phyloP scores from a whole-genome alignment of 2,113 vertebrate genomes.

The Platichthys flesus region DNA sequence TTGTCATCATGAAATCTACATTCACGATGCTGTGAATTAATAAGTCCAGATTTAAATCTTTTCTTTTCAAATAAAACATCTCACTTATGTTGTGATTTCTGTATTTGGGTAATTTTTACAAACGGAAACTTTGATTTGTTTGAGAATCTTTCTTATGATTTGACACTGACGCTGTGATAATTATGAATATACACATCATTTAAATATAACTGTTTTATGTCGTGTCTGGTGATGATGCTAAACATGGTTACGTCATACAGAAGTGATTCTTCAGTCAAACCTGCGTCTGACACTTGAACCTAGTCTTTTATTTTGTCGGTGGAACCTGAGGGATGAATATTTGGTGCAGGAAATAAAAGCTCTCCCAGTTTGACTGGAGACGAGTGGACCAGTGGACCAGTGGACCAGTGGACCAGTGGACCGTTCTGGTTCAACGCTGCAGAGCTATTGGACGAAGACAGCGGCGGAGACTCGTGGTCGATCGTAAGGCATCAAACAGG shows the following conservation, averaged over 20 bases:
- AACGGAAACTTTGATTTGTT: no score
- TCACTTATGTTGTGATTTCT: background rate
- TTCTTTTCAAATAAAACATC: background rate
- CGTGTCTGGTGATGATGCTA: no score
- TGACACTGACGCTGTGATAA: no score
- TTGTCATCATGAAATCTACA: background rate
- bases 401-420: background rate
- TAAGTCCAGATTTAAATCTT: background rate
- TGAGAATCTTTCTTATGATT: no score
- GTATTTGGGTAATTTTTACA: no score
- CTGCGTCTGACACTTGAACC: background rate
- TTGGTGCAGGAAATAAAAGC: background rate
- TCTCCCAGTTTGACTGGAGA: background rate
- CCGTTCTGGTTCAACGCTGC: background rate
- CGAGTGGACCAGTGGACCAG: background rate
- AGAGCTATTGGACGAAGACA: background rate
- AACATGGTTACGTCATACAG: background rate
- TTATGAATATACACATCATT: no score
- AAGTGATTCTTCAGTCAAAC: background rate
- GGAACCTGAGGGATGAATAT: slow-evolving; percentile 13
- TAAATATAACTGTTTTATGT: no score
- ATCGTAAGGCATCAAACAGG: slow-evolving; percentile 21
- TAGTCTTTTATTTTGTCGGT: background rate
- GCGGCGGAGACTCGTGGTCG: slow-evolving; percentile 10
- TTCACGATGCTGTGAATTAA: background rate